Base-by-base conservation (phyloP, 2,888 invertebrate species). In the Eledona agricola region DNA sequence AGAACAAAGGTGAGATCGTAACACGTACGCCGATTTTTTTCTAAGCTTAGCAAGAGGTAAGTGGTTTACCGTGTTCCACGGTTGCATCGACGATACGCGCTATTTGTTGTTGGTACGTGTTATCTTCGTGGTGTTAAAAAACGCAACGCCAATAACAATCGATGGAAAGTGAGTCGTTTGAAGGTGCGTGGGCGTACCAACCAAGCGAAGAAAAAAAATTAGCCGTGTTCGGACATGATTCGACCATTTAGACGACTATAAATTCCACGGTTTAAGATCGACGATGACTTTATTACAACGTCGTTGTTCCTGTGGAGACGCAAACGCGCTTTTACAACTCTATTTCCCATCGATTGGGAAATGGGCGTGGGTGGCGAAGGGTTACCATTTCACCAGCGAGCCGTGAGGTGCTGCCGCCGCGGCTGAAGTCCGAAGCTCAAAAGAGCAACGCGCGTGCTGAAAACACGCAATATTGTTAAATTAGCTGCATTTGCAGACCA, bases 231-330 rank as follows among this genome's bases (percentile, higher is more conserved):
- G 31, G 55, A 64, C 64, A 64, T 52, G 60, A 50, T 51, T 64
- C 57, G 54, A 63, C 61, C 62, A 64, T 64, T 64, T 63, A 58
- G 60, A 54, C 31, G 51, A 55, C 55, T 26, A 62, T 64, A 63
- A 64, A 63, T 62, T 60, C 58, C 59, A 57, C 55, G 56, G 60
- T 61, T 62, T 61, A 60, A 55, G 57, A 31, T 52, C 51, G 35
- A 38, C 56, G 56, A 64, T 64, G 62, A 54, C 64, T 64, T 60
- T 64, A 64, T 64, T 64, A 63, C 61, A 25, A 20, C 46, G 29
- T 42, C 29, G 42, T 42, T 42, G 11, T 29, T 42, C 28, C 20
- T 29, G 34, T 16, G 25, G 22, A 37, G 23, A 28, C 6, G 6
- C 11, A 10, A n/a, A 28, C 6, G n/a, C 17, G 28, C 34, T 13